Percentiles rank a stretch among this genome's conserved stretches.
Conservation (phyloP, 2,113 vertebrate genomes). For the Anser cygnoides region DNA sequence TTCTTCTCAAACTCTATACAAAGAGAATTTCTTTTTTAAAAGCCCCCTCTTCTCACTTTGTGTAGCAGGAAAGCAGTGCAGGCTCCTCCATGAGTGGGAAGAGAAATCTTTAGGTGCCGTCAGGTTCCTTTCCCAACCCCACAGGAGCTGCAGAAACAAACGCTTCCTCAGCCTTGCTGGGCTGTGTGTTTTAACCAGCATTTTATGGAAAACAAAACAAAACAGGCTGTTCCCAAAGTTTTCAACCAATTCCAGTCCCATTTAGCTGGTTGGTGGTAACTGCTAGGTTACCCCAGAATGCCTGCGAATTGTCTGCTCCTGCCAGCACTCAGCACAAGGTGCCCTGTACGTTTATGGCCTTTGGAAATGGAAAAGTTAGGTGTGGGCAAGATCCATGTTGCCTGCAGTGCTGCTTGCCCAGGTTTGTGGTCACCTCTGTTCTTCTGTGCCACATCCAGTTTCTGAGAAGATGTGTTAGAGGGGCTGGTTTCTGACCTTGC, state of each 20-base stretch:
- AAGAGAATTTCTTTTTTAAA: not conserved
- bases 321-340: not conserved
- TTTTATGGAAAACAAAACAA: not conserved
- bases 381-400: not conserved
- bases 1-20: not conserved
- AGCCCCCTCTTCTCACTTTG: not conserved
- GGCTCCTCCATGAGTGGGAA: fast-evolving
- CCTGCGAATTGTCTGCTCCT: not conserved
- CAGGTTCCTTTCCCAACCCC: not conserved
- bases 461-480: not conserved
- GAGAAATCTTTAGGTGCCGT: not conserved
- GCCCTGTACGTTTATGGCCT: not conserved
- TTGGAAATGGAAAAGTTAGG: not conserved
- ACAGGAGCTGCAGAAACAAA: not conserved
- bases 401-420: not conserved
- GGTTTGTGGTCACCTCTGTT: not conserved
- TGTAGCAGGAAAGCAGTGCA: not conserved
- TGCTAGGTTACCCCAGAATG: not conserved
- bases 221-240: fast-evolving
- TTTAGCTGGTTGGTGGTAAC: not conserved
- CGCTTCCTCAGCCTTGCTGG: not conserved
- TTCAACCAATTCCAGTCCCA: not conserved
- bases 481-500: not conserved
- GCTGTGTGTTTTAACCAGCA: not conserved
- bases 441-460: not conserved